A percentile compares a stretch with the other conserved stretches of the same genome.
Conservation (phyloP, 2,113 vertebrate genomes). For the Gymnogyps californianus region DNA sequence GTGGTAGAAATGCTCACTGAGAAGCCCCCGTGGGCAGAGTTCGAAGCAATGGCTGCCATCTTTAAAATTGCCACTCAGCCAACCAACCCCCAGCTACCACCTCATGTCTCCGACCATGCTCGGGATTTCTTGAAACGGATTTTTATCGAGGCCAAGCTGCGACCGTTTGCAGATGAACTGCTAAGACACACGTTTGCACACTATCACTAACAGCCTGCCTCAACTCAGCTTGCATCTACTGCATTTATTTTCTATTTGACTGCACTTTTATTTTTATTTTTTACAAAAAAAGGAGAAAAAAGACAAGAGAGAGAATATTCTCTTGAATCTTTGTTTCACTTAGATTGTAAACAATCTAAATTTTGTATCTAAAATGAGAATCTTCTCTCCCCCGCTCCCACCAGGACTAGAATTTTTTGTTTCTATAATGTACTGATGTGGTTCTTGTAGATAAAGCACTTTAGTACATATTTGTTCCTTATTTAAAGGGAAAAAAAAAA, state of each 20-base stretch:
- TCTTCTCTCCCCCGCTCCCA: constrained; percentile 53
- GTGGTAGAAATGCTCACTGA: constrained; percentile 99
- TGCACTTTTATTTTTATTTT: constrained; percentile 79
- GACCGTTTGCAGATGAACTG: constrained; percentile 93
- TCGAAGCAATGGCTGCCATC: constrained; percentile 99
- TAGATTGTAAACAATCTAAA: constrained; percentile 77
- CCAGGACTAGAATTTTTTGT: constrained; percentile 71
- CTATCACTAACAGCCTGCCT: constrained; percentile 82
- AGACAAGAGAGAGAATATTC: constrained; percentile 78
- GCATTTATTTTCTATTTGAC: constrained; percentile 78
- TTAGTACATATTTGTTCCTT: constrained; percentile 82
- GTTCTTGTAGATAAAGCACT: constrained; percentile 82
- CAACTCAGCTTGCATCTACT: constrained; percentile 61
- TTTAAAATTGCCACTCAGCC: constrained; percentile 99
- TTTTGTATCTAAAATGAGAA: constrained; percentile 75
- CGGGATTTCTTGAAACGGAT: constrained; percentile 95
- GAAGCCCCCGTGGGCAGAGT: constrained; percentile 97
- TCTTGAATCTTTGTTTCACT: constrained; percentile 79
- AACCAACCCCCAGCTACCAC: constrained; percentile 92
- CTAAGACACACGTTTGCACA: constrained; percentile 95
- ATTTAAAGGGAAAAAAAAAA: constrained; percentile 64
- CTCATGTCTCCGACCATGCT: constrained; percentile 92
- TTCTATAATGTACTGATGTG: constrained; percentile 81
- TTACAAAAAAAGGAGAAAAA: constrained; percentile 58
- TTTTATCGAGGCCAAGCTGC: constrained; percentile 94